These are phyloP conservation scores for Meloidogyne exigua DNA, from an alignment of 1,140 invertebrate species.

Conservation along the genomic window DNA sequence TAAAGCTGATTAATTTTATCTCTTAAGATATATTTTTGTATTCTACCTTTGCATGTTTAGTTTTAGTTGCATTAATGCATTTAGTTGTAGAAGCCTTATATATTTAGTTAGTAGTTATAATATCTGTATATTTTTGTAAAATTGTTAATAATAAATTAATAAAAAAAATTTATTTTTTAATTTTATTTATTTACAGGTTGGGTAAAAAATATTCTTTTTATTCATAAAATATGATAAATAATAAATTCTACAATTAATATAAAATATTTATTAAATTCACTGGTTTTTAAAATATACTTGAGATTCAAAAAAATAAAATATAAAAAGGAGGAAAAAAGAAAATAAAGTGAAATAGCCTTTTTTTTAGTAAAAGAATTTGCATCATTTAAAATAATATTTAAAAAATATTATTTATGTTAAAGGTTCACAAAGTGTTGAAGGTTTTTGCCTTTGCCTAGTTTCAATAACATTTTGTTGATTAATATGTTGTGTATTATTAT, in stretches of 20 bases:
- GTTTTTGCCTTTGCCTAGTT: neutral
- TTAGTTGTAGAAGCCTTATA: neutral
- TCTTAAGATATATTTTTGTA: neutral
- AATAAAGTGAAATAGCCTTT: neutral
- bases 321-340: neutral
- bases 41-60: neutral
- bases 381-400: too few species aligned
- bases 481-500: neutral
- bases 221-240: neutral
- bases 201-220: too few species aligned
- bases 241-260: too few species aligned
- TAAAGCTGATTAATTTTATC: neutral
- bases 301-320: neutral
- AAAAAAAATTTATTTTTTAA: too few species aligned
- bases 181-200: too few species aligned
- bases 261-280: slow-evolving; percentile 5
- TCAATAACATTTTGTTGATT: neutral
- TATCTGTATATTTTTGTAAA: neutral
- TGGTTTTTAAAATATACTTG: slow-evolving; percentile 4
- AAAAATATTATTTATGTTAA: neutral
- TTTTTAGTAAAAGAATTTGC: neutral
- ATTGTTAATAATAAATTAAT: too few species aligned
- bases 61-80: neutral
- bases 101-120: too few species aligned
- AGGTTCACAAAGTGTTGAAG: neutral